Conservation (phyloP, 2,797 vertebrate species). For the Poeciliopsis paucimaculata region DNA sequence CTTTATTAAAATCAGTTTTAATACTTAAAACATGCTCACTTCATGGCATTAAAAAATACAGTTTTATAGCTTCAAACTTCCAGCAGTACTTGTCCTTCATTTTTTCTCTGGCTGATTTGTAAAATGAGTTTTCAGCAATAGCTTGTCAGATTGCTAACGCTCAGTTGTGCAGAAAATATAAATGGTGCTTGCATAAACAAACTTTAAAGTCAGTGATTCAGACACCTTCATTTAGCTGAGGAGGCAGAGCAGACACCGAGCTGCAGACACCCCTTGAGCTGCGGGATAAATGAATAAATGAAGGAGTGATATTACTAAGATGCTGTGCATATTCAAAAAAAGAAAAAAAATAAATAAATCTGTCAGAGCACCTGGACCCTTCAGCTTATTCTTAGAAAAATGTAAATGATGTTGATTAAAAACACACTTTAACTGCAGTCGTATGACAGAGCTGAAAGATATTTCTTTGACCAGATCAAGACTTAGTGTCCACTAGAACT, state of each 20-base stretch:
- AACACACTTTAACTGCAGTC: background rate
- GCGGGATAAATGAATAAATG: background rate
- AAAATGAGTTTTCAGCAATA: background rate
- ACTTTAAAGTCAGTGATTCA: background rate
- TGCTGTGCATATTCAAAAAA: background rate
- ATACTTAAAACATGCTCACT: background rate
- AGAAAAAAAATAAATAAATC: background rate
- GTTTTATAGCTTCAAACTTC: background rate
- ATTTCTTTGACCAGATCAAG: constrained; percentile 4
- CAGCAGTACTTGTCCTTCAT: background rate
- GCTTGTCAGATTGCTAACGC: background rate
- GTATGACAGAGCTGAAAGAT: background rate
- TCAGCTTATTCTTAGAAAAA: background rate
- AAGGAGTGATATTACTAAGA: background rate
- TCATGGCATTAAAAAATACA: background rate
- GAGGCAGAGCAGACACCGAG: background rate
- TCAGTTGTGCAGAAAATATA: background rate
- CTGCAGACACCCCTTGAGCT: background rate
- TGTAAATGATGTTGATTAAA: background rate
- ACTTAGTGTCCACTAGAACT: constrained; percentile 3
- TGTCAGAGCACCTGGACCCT: background rate
- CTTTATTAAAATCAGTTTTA: background rate
- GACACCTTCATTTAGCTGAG: background rate
- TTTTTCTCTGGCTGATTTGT: background rate
- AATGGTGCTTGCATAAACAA: background rate